Conservation (phyloP, 1,140 invertebrate species). For the Calliopsis andreniformis region DNA sequence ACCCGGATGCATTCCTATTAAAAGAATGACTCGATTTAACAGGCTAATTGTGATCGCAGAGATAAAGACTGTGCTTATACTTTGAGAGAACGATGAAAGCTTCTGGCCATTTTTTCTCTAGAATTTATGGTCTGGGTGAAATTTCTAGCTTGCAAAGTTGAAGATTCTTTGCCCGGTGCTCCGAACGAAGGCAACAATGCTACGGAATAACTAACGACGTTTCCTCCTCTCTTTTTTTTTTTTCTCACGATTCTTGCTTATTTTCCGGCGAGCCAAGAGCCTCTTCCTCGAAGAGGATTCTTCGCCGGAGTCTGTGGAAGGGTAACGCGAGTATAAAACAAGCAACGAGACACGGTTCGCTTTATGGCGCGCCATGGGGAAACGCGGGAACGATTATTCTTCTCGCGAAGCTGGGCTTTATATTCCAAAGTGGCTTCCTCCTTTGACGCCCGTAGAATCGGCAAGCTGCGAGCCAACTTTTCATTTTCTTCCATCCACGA, state of each 20-base stretch:
- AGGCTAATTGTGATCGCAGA: neutral
- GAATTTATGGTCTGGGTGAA: conserved; percentile 13
- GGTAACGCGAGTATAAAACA: conserved; percentile 16
- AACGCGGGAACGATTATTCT: conserved; percentile 25
- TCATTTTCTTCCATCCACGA: neutral
- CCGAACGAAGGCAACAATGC: conserved; percentile 29
- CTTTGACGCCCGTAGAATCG: conserved; percentile 5
- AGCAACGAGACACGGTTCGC: neutral
- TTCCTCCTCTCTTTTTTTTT: neutral
- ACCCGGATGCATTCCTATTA: no score
- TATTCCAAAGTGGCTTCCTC: conserved; percentile 26
- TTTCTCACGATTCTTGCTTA: neutral
- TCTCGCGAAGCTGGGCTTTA: conserved; percentile 15
- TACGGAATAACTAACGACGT: conserved; percentile 21
- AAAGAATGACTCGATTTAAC: no score
- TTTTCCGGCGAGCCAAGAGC: conserved; percentile 5
- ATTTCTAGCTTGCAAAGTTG: conserved; percentile 10
- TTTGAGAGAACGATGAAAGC: neutral
- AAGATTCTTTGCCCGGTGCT: conserved; percentile 4
- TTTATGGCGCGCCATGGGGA: conserved; percentile 5
- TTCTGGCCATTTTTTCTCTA: conserved; percentile 14
- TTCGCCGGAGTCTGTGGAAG: neutral
- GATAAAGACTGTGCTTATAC: neutral
- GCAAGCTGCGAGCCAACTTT: neutral
- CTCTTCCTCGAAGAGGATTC: conserved; percentile 20